Evolutionary conservation across 2,797 vertebrate genomes (phyloP).

Genomic region (Brotula barbata): DNA sequence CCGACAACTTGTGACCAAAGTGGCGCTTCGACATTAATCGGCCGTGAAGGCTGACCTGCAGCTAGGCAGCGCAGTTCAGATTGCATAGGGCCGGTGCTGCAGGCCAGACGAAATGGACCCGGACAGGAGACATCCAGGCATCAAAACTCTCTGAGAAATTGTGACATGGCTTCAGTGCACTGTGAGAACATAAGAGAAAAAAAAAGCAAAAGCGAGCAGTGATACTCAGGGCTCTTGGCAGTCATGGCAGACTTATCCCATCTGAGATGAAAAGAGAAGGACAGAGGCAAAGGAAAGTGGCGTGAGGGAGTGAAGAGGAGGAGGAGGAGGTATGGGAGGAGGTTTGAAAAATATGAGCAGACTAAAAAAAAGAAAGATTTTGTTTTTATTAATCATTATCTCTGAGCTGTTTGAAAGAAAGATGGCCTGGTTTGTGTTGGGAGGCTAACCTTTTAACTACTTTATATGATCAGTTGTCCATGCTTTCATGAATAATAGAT

Average conservation of each 20-base stretch:
- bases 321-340: slow-evolving; percentile 35
- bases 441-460: slow-evolving; percentile 64
- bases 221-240: slow-evolving; percentile 78
- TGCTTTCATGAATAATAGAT: slow-evolving; percentile 37
- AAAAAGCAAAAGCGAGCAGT: slow-evolving; percentile 55
- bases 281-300: slow-evolving; percentile 63
- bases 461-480: slow-evolving; percentile 36
- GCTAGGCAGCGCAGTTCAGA: slow-evolving; percentile 89
- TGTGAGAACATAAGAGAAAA: slow-evolving; percentile 67
- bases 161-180: slow-evolving; percentile 78
- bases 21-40: slow-evolving; percentile 96
- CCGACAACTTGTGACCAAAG: slow-evolving; percentile 93
- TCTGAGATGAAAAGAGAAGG: slow-evolving; percentile 75
- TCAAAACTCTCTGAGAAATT: slow-evolving; percentile 83
- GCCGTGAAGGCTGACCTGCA: slow-evolving; percentile 97
- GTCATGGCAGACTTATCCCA: slow-evolving; percentile 72
- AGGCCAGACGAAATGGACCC: slow-evolving; percentile 80
- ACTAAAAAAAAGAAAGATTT: slow-evolving; percentile 47
- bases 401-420: slow-evolving; percentile 52
- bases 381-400: slow-evolving; percentile 77
- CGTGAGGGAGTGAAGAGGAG: slow-evolving; percentile 57
- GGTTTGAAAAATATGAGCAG: slow-evolving; percentile 50
- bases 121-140: slow-evolving; percentile 94
- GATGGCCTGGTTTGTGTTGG: slow-evolving; percentile 51
- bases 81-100: slow-evolving; percentile 83